Conservation (phyloP, 2,113 vertebrate species). For the Thalassoma bifasciatum region DNA sequence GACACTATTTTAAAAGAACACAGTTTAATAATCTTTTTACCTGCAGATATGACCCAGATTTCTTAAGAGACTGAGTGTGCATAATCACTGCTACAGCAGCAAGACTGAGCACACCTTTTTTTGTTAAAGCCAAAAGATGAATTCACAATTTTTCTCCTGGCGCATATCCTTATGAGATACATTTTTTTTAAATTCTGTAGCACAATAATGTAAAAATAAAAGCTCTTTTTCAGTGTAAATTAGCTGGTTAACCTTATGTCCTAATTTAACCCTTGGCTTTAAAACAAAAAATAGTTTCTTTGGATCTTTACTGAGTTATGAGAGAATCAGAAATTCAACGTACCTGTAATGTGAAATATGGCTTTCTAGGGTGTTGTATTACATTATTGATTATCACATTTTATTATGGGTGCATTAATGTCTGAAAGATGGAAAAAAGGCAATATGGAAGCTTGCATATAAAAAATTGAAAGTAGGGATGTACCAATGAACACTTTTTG, state of each 20-base stretch:
- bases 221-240: no score
- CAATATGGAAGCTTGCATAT: no score
- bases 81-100: background rate
- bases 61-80: slow-evolving; percentile 1
- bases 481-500: no score
- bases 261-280: background rate
- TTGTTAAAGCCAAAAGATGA: background rate
- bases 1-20: background rate
- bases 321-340: background rate
- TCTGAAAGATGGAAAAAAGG: background rate
- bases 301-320: no score
- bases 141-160: background rate
- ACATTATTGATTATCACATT: no score
- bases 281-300: background rate
- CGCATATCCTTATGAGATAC: background rate
- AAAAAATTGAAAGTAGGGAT: no score
- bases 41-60: slow-evolving; percentile 21
- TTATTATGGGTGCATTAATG: background rate
- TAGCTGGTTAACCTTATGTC: background rate
- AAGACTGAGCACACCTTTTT: background rate
- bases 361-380: background rate
- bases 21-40: background rate
- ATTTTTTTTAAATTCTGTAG: background rate
- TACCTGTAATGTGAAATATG: no score
- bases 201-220: no score